These are phyloP conservation scores for Arctia plantaginis DNA, from an alignment of 2,888 invertebrate species.

Conservation along the genomic window DNA sequence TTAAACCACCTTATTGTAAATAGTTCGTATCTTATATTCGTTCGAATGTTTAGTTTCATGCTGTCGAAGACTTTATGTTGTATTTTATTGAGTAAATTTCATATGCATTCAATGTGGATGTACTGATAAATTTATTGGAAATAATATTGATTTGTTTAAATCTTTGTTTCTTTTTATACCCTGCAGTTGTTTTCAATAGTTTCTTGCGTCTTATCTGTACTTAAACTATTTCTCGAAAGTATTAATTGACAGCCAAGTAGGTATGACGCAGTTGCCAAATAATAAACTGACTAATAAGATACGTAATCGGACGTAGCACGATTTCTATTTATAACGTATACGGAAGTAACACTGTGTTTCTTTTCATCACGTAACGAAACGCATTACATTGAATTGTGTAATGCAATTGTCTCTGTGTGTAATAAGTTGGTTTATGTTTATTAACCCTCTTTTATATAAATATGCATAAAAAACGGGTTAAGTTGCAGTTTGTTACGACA, in stretches of 20 bases:
- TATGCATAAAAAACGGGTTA: background rate
- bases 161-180: slow-evolving; percentile 45
- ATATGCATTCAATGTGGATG: slow-evolving; percentile 84
- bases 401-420: background rate
- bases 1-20: slow-evolving; percentile 83
- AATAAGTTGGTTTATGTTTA: background rate
- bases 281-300: slow-evolving; percentile 61
- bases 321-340: slow-evolving; percentile 55
- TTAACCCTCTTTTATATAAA: background rate
- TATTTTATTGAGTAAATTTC: slow-evolving; percentile 76
- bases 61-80: slow-evolving; percentile 82
- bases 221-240: slow-evolving; percentile 45
- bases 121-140: slow-evolving; percentile 86
- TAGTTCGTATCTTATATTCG: slow-evolving; percentile 78
- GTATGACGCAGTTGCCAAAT: slow-evolving; percentile 62
- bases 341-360: slow-evolving; percentile 34
- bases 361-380: slow-evolving; percentile 28
- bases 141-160: slow-evolving; percentile 87
- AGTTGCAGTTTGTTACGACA: background rate
- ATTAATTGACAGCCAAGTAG: slow-evolving; percentile 26
- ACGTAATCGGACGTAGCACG: slow-evolving; percentile 50
- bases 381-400: background rate
- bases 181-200: background rate
- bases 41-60: slow-evolving; percentile 78
- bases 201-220: slow-evolving; percentile 39